Evolutionary conservation across 1,140 invertebrate species (phyloP), one percentile per base, ranked within the genome.

Genomic region (Aphidius gifuensis): DNA sequence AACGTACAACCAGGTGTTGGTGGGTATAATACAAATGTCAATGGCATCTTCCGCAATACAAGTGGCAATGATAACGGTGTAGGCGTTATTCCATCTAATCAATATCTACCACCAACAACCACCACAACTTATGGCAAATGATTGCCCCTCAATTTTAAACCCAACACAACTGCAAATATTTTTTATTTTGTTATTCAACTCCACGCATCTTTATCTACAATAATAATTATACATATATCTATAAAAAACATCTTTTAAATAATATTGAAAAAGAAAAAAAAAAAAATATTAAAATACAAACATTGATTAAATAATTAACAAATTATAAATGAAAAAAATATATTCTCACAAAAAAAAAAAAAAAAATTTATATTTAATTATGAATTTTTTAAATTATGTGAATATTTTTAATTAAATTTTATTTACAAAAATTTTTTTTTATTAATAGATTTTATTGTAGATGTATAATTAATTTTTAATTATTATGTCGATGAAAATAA

Each of bases 31-130:
- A 43, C 23, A 39, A 64, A 60, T 38, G 65, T 60, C 9, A 58
- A 60, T 42, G 43, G 49, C 59, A 63, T 63, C 56, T 63, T 60
- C 51, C 42, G 42, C 42, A 50, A 42, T 50, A 32, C 23, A 32
- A 46, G 45, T 32, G 58, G 64, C 50, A 44, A 9, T 16, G 57
- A 43, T 32, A 59, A 61, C 54, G 60, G 56, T 74, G 70, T 68
- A 62, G 58, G 68, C 56, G 65, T 66, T 44, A 53, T 50, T 21
- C 65, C 61, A 23, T 67, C 64, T 63, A 79, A 80, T 77, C 78
- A 79, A 75, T 80, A 79, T 67, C 67, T 78, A 65, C 76, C 77
- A 56, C 74, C 78, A 7, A 70, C 23, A 32, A 32, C 16, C 16
- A 16, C 16, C 16, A 16, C 68, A 53, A 64, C 60, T 71, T 78